Percentiles rank a stretch among this genome's conserved stretches.
These are phyloP conservation scores for Psittacara wagleri DNA, from an alignment of 2,113 vertebrate species.

Conservation along the genomic window DNA sequence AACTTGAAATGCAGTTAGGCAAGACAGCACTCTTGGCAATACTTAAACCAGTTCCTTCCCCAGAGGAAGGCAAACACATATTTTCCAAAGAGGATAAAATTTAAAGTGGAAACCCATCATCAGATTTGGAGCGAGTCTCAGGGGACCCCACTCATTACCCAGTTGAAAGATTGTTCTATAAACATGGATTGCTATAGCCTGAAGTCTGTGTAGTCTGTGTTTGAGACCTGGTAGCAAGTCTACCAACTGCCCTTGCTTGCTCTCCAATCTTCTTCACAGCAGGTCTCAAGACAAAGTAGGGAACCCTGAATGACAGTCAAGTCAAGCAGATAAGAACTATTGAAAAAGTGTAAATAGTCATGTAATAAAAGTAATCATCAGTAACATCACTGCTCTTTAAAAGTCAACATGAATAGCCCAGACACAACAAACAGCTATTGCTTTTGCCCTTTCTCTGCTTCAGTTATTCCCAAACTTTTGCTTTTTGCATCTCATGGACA, in stretches of 20 bases:
- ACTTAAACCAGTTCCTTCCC: background rate
- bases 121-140: background rate
- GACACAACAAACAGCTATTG: background rate
- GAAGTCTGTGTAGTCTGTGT: background rate
- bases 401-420: background rate
- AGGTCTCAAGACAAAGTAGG: background rate
- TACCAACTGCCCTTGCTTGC: background rate
- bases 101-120: background rate
- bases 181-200: background rate
- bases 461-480: background rate
- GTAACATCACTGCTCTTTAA: background rate
- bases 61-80: background rate
- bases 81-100: background rate
- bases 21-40: background rate
- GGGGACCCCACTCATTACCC: background rate
- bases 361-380: background rate
- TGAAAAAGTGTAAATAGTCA: background rate
- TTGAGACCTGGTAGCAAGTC: background rate
- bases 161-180: background rate
- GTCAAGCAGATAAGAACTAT: background rate
- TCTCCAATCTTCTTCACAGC: background rate
- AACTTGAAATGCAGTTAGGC: background rate
- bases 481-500: fast-evolving
- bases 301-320: background rate
- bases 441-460: background rate